Conservation (phyloP, 92 coral and sea anemone species). For the Meandrina meandrites region DNA sequence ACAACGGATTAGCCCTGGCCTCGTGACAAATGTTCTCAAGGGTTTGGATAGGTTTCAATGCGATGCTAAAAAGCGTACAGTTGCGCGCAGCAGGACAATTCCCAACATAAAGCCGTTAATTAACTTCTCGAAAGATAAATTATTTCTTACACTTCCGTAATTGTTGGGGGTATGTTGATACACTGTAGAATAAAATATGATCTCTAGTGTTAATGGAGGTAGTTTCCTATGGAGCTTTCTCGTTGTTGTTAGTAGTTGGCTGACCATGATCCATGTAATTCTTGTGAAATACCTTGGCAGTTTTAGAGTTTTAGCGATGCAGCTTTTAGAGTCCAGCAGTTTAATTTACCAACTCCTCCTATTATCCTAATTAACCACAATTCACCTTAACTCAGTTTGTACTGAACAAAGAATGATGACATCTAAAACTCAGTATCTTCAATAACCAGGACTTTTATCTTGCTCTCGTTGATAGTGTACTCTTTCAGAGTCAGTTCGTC, state of each 20-base stretch:
- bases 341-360: not conserved
- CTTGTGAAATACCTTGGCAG: not conserved
- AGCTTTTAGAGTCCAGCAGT: not conserved
- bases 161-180: not conserved
- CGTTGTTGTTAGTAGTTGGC: not conserved
- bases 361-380: no score
- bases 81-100: not conserved
- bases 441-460: slow-evolving; percentile 76
- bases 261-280: not conserved
- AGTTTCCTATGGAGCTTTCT: not conserved
- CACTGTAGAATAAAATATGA: not conserved
- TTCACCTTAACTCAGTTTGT: no score
- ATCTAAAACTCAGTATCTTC: slow-evolving; percentile 82
- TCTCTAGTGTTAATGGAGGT: not conserved
- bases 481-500: slow-evolving; percentile 74
- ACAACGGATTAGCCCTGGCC: not conserved
- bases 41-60: not conserved
- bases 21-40: not conserved
- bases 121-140: not conserved
- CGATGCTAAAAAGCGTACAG: not conserved
- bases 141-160: not conserved
- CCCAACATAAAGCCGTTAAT: not conserved
- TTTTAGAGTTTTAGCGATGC: not conserved
- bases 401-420: not conserved
- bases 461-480: slow-evolving; percentile 74